Conservation (phyloP, 2,113 vertebrate genomes). For the Pundamilia nyererei region DNA sequence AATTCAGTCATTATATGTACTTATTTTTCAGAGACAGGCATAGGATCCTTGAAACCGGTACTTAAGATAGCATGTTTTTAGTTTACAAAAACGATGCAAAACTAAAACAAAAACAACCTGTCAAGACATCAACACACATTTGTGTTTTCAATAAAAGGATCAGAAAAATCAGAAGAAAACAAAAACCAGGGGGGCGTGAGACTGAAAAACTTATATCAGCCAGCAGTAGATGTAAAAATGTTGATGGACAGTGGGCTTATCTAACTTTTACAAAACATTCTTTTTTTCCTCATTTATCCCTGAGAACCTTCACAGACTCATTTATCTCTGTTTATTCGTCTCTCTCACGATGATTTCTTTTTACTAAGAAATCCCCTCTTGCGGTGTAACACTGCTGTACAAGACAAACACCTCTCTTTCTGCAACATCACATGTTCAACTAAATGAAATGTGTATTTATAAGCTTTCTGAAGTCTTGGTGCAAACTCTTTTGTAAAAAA, state of each 20-base stretch:
- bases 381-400: neutral
- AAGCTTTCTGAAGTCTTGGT: neutral
- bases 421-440: neutral
- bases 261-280: neutral
- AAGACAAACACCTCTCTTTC: neutral
- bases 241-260: neutral
- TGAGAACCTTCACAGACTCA: neutral
- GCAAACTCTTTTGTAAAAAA: neutral
- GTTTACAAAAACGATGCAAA: neutral
- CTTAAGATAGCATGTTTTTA: neutral
- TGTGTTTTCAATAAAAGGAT: neutral
- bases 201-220: neutral
- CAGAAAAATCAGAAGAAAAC: neutral
- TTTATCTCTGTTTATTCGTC: neutral
- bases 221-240: neutral
- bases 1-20: conserved; percentile 2
- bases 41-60: neutral
- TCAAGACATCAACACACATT: neutral
- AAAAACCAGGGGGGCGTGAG: neutral
- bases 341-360: neutral
- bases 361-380: neutral
- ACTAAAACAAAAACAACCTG: neutral
- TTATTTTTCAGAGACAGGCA: neutral
- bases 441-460: neutral
- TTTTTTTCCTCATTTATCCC: neutral